A percentile compares a stretch with the other conserved stretches of the same genome.
Conservation (phyloP, 1,140 invertebrate genomes). For the Acromyrmex heyeri region DNA sequence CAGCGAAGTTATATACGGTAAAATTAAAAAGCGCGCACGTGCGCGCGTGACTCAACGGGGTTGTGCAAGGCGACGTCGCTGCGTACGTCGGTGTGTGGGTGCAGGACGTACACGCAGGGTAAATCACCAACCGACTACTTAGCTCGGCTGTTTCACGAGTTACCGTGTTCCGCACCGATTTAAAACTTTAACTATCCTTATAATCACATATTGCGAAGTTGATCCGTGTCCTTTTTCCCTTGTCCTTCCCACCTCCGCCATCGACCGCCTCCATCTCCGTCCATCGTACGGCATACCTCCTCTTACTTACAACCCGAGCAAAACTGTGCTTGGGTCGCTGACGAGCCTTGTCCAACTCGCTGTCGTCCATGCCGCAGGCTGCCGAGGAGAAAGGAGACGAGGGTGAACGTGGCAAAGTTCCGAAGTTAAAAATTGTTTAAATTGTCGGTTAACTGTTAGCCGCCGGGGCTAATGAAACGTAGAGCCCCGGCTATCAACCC, state of each 20-base stretch:
- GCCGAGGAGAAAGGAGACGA: constrained; percentile 56
- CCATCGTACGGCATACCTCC: constrained; percentile 39
- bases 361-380: constrained; percentile 70
- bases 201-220: constrained; percentile 85
- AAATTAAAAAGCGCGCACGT: constrained; percentile 63
- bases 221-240: constrained; percentile 63
- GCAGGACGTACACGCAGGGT: constrained; percentile 6
- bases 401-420: constrained; percentile 59
- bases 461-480: constrained; percentile 85
- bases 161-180: constrained; percentile 80
- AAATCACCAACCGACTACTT: constrained; percentile 18
- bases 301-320: constrained; percentile 40
- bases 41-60: constrained; percentile 38
- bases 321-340: constrained; percentile 65
- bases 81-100: constrained; percentile 26
- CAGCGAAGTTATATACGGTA: constrained; percentile 61
- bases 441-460: constrained; percentile 86
- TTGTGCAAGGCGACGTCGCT: constrained; percentile 66
- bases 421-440: constrained; percentile 86
- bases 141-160: constrained; percentile 66
- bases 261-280: constrained; percentile 29
- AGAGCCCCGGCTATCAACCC: constrained; percentile 74
- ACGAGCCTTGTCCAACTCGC: constrained; percentile 71
- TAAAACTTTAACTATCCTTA: constrained; percentile 84
- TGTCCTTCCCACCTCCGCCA: not conserved